A percentile compares a stretch with the other conserved stretches of the same genome.
phyloP scores from a whole-genome alignment of 2,113 vertebrate species.

The Dasyornis broadbenti region DNA sequence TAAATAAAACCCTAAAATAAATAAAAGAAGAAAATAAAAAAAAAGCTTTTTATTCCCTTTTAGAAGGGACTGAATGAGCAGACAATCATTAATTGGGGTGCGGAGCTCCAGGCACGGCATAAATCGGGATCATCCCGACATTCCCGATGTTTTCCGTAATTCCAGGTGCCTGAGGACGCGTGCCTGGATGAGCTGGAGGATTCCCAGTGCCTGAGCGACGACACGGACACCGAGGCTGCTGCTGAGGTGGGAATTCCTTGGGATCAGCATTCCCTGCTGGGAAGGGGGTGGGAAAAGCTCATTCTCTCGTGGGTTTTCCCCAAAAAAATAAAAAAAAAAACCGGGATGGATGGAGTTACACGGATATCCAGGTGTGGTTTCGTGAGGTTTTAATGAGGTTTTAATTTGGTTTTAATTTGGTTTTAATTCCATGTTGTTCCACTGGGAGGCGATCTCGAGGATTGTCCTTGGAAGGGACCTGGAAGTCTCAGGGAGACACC shows the following conservation, averaged over 20 bases:
- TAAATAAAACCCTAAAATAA: too few species aligned
- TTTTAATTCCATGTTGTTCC: not conserved
- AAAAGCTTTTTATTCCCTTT: not conserved
- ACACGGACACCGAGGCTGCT: slow-evolving; percentile 86
- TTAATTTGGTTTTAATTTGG: not conserved
- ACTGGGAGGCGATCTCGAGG: not conserved
- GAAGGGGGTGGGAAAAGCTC: not conserved
- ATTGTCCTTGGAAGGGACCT: not conserved
- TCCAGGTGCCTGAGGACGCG: slow-evolving; percentile 75
- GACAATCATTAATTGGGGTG: not conserved
- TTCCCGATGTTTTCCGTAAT: not conserved
- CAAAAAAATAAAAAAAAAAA: not conserved
- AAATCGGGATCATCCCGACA: not conserved
- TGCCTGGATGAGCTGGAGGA: slow-evolving; percentile 80
- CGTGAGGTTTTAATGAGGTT: too few species aligned
- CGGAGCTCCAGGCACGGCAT: accelerated
- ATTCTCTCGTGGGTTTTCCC: not conserved
- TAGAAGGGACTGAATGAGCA: not conserved
- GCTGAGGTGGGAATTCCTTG: slow-evolving; percentile 76
- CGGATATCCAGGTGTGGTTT: not conserved
- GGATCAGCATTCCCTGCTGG: not conserved
- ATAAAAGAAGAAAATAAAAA: not conserved
- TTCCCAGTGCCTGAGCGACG: slow-evolving; percentile 86
- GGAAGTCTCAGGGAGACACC: not conserved
- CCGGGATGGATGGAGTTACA: not conserved